Evolutionary conservation across 2,113 vertebrate genomes (phyloP).

Genomic region (Regulus satrapa): DNA sequence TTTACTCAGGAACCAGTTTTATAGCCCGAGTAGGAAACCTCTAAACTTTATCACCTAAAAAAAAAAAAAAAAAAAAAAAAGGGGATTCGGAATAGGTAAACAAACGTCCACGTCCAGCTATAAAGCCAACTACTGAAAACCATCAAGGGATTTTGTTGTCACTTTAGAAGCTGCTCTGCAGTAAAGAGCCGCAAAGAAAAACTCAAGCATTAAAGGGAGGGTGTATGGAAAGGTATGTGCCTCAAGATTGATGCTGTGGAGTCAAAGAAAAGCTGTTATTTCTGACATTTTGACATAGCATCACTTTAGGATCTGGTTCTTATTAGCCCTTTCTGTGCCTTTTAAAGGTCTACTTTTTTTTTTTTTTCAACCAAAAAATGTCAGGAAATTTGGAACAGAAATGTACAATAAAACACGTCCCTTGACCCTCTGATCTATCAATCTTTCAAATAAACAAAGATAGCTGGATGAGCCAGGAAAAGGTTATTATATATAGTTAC

Average conservation of each 20-base stretch:
- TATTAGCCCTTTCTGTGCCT: conserved; percentile 69
- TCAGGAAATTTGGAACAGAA: conserved; percentile 77
- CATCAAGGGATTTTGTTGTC: conserved; percentile 24
- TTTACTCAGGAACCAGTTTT: conserved; percentile 17
- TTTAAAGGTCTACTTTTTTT: conserved; percentile 53
- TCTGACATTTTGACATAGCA: conserved; percentile 73
- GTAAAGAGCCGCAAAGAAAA: not conserved
- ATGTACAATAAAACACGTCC: conserved; percentile 72
- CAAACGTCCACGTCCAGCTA: not conserved
- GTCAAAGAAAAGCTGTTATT: conserved; percentile 66
- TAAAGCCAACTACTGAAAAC: conserved; percentile 39
- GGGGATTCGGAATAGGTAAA: conserved; percentile 23
- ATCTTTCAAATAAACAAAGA: conserved; percentile 71
- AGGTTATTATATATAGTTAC: conserved; percentile 47
- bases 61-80: not conserved
- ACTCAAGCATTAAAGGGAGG: not conserved
- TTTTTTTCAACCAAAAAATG: conserved; percentile 47
- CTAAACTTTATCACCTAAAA: not conserved
- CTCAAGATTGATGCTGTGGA: conserved; percentile 53
- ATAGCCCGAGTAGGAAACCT: conserved; percentile 14
- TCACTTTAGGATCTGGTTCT: conserved; percentile 71
- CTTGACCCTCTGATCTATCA: conserved; percentile 71
- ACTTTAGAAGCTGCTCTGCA: conserved; percentile 19
- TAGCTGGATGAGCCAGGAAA: conserved; percentile 57
- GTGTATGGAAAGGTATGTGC: conserved; percentile 1